phyloP scores from a whole-genome alignment of 2,888 invertebrate genomes.

The Carterocephalus palaemon region DNA sequence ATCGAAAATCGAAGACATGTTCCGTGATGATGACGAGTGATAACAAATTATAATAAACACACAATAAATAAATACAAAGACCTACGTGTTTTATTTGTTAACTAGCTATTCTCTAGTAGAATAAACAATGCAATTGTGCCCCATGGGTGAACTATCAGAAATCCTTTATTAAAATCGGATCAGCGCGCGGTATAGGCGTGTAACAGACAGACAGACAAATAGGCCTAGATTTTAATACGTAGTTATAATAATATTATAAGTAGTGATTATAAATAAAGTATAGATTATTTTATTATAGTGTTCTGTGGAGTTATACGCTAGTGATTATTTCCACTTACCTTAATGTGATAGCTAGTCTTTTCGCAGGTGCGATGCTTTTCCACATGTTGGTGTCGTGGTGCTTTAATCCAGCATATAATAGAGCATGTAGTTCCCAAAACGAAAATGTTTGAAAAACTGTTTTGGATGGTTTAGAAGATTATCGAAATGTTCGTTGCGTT shows the following conservation, averaged over 20 bases:
- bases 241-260: no score
- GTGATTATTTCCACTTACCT: slow-evolving; percentile 29
- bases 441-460: slow-evolving; percentile 37
- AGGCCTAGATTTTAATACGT: no score
- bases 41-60: slow-evolving; percentile 34
- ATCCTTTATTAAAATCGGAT: no score
- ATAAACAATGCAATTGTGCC: slow-evolving; percentile 17
- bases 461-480: slow-evolving; percentile 33
- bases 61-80: slow-evolving; percentile 33
- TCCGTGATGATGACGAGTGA: slow-evolving; percentile 34
- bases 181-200: no score
- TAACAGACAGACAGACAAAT: no score
- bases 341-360: no score
- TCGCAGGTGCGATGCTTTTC: slow-evolving; percentile 36
- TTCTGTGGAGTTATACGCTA: slow-evolving; percentile 32
- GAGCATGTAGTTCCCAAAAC: slow-evolving; percentile 35
- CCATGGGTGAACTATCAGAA: no score
- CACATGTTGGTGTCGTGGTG: slow-evolving; percentile 37
- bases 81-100: slow-evolving; percentile 35
- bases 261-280: slow-evolving; percentile 26
- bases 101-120: slow-evolving; percentile 31
- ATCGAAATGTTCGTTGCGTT: slow-evolving; percentile 34
- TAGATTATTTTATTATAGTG: slow-evolving; percentile 29
- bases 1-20: slow-evolving; percentile 36
- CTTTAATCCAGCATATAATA: slow-evolving; percentile 36